phyloP scores from a whole-genome alignment of 35 echinoderm and acorn worm genomes.

The Apostichopus parvimensis region DNA sequence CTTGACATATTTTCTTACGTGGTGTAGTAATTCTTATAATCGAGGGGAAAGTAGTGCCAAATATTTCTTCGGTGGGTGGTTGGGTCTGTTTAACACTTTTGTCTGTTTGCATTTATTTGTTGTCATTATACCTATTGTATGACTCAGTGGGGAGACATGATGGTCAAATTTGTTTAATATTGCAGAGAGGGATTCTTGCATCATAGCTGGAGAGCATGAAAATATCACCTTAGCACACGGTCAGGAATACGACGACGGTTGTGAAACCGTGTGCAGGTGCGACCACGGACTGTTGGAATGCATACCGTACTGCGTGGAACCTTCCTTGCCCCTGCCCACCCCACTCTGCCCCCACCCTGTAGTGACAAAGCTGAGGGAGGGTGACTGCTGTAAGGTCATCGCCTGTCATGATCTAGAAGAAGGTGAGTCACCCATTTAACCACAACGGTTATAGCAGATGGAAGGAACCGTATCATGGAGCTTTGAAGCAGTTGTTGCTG shows the following conservation, averaged over 20 bases:
- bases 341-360: slow-evolving; percentile 85
- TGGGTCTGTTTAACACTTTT: too few species aligned
- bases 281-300: slow-evolving; percentile 70
- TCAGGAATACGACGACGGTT: slow-evolving; percentile 84
- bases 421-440: slow-evolving; percentile 48
- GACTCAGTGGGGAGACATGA: too few species aligned
- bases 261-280: slow-evolving; percentile 78
- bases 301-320: slow-evolving; percentile 81
- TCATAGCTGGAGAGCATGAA: slow-evolving; percentile 14
- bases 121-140: too few species aligned
- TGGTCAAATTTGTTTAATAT: neutral
- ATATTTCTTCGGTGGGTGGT: too few species aligned
- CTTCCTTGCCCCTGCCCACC: slow-evolving; percentile 66
- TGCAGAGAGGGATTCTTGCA: slow-evolving; percentile 3
- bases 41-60: too few species aligned
- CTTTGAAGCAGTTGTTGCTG: too few species aligned
- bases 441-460: too few species aligned
- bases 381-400: slow-evolving; percentile 84
- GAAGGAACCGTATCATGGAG: too few species aligned
- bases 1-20: too few species aligned
- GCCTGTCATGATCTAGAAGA: slow-evolving; percentile 87
- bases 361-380: slow-evolving; percentile 74
- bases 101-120: too few species aligned
- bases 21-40: too few species aligned
- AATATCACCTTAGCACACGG: slow-evolving; percentile 84